Conservation (phyloP, 2,113 vertebrate species). For the Lamprologus speciosus region DNA sequence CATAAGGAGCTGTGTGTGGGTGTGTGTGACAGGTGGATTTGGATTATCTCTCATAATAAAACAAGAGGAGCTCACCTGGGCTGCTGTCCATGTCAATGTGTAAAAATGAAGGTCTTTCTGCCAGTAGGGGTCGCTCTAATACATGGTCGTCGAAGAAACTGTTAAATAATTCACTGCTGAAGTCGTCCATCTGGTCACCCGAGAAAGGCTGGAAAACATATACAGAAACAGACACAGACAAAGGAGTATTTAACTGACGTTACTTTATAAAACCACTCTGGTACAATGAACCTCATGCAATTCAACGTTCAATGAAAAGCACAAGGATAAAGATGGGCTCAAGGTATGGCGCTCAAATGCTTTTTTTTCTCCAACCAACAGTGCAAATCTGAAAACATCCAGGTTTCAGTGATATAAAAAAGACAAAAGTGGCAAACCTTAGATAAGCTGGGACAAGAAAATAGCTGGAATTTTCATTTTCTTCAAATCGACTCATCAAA, state of each 20-base stretch:
- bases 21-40: neutral
- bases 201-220: constrained; percentile 79
- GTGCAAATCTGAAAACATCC: neutral
- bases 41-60: neutral
- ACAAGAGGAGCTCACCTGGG: constrained; percentile 59
- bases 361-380: neutral
- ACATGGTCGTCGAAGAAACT: constrained; percentile 94
- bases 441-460: neutral
- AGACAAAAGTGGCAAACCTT: neutral
- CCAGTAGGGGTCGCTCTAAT: constrained; percentile 74
- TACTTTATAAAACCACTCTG: neutral
- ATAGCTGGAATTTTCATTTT: neutral
- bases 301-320: neutral
- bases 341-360: neutral
- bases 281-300: neutral
- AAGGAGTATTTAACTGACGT: neutral
- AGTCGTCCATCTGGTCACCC: constrained; percentile 94
- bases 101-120: constrained; percentile 84
- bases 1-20: neutral
- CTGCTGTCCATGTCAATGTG: constrained; percentile 90
- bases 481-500: neutral
- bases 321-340: neutral
- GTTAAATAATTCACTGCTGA: constrained; percentile 95
- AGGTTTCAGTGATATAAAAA: neutral
- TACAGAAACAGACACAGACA: neutral